phyloP scores from a whole-genome alignment of 1,140 invertebrate species.

The Pseudomyrmex pallidus region DNA sequence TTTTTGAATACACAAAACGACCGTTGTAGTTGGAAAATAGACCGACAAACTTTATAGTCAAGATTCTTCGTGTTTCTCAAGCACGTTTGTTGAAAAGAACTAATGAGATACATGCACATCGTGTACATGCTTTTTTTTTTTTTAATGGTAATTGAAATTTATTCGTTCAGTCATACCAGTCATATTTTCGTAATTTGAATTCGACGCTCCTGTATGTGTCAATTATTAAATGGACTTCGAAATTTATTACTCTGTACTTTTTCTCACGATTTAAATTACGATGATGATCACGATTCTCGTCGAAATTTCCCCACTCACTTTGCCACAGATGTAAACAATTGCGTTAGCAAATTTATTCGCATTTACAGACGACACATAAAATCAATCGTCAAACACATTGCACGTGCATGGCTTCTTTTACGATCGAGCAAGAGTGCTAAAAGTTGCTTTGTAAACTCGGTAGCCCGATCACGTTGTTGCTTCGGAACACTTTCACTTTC shows the following conservation, averaged over 20 bases:
- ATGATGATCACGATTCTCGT: conserved; percentile 5
- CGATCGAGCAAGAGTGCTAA: background rate
- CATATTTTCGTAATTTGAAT: background rate
- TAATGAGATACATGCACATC: background rate
- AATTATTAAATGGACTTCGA: background rate
- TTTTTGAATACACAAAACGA: background rate
- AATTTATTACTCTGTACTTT: background rate
- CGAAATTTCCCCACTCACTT: background rate
- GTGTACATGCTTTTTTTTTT: background rate
- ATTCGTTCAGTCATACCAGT: background rate
- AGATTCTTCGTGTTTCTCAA: background rate
- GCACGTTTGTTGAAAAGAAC: background rate
- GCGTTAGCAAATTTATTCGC: conserved; percentile 32
- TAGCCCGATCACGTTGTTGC: conserved; percentile 4
- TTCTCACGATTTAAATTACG: background rate
- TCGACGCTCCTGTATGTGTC: background rate
- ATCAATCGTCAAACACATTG: conserved; percentile 51
- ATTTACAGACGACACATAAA: background rate
- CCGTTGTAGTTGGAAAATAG: background rate
- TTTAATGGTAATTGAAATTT: background rate
- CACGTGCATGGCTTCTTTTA: background rate
- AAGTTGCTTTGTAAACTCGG: background rate
- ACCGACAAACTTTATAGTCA: background rate
- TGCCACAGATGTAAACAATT: background rate
- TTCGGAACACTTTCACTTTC: conserved; percentile 2